Conservation (phyloP, 1,140 invertebrate genomes). For the Cecropterus lyciades region DNA sequence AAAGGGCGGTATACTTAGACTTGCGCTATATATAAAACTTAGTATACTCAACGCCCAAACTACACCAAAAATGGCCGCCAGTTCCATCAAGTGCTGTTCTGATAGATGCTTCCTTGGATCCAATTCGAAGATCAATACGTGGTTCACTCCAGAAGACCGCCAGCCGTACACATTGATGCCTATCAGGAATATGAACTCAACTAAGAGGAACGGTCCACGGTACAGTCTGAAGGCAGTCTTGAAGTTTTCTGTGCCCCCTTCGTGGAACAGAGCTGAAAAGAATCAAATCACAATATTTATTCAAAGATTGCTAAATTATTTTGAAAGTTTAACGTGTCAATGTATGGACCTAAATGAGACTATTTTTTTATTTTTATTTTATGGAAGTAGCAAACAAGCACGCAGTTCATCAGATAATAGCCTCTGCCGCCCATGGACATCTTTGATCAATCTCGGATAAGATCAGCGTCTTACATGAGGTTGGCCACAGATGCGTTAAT, state of each 20-base stretch:
- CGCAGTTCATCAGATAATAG: no score
- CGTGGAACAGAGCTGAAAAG: conserved; percentile 89
- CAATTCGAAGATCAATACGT: conserved; percentile 99
- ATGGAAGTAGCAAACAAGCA: no score
- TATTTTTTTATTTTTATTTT: no score
- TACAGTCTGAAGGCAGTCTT: conserved; percentile 94
- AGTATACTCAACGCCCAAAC: conserved; percentile 95
- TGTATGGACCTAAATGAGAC: no score
- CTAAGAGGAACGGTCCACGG: conserved; percentile 95
- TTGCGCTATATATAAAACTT: conserved; percentile 93
- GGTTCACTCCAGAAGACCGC: conserved; percentile 99
- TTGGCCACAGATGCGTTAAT: no score
- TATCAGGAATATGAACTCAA: conserved; percentile 97
- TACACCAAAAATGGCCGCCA: conserved; percentile 97
- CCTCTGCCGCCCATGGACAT: no score
- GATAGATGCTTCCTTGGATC: conserved; percentile 98
- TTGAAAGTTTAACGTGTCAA: no score
- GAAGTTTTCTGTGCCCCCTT: conserved; percentile 88
- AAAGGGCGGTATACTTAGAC: conserved; percentile 95
- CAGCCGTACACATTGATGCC: conserved; percentile 99
- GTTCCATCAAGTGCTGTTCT: conserved; percentile 98
- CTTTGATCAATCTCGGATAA: no score
- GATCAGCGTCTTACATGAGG: no score
- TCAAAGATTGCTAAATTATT: no score
- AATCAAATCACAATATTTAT: no score